Evolutionary conservation across 2,888 invertebrate genomes (phyloP), one percentile per base, ranked within the genome.

Genomic region (Candidula unifasciata): DNA sequence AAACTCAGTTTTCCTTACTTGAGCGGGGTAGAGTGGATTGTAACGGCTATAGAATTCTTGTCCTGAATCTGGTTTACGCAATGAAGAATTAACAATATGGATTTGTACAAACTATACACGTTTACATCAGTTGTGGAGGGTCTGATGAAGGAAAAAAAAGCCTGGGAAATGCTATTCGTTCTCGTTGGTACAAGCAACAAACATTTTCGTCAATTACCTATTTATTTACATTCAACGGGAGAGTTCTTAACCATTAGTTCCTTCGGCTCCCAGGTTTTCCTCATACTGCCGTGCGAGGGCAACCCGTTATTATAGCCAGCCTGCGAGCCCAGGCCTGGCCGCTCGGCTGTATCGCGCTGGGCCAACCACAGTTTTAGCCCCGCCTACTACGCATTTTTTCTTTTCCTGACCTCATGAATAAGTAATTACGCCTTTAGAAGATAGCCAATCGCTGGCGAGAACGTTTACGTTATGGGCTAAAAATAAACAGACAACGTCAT

Each of bases 391-490:
- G 16, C 30, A 66, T 52, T 73, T 80, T 80, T 68, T 74, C 82
- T 44, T 76, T 57, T 80, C 78, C 37, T 68, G 85, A 27, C 24
- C 30, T 78, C 80, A 83, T 83, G 79, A 85, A 83, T 85, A 82
- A 54, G 76, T 86, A 84, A 84, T 84, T 33, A 69, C 33, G 80
- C 44, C 16, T n/a, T 80, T 76, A n/a, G 81, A 30, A 86, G 82
- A 82, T 84, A 71, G 71, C 86, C 86, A 86, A 78, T 86, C 82
- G 83, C 74, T 78, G 16, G 24, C 66, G 68, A 52, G 21, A n/a
- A 57, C 78, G 37, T 35, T 86, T 83, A 86, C 86, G 86, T 64
- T 27, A 85, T 80, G 54, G 85, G 80, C 86, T 83, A 86, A 86
- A 86, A 86, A 86, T 86, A 86, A 10, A 21, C 13, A 60, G 27